Conservation (phyloP, 2,113 vertebrate species). For the Eptesicus fuscus region DNA sequence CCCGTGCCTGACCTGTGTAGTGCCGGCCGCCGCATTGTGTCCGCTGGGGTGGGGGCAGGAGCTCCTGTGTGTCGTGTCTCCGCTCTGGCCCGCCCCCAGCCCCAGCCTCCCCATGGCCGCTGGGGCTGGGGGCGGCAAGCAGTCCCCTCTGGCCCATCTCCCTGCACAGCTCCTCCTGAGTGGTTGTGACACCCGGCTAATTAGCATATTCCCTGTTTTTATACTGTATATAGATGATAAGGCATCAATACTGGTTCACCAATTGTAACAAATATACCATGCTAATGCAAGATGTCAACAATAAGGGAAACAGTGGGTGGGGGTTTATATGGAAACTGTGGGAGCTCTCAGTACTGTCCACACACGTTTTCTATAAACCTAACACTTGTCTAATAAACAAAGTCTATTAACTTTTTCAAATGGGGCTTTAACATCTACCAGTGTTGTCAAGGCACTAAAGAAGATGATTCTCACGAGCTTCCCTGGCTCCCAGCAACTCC, state of each 20-base stretch:
- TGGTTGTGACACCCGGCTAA: too few species aligned
- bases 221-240: background rate
- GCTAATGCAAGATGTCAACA: background rate
- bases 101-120: too few species aligned
- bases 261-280: background rate
- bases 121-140: too few species aligned
- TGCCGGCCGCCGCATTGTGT: too few species aligned
- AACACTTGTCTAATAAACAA: background rate
- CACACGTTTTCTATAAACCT: background rate
- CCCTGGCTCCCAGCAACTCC: background rate
- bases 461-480: fast-evolving
- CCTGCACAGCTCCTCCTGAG: too few species aligned
- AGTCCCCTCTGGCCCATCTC: too few species aligned
- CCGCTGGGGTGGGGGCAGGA: too few species aligned
- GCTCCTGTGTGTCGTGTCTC: too few species aligned
- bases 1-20: too few species aligned
- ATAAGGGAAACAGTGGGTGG: background rate
- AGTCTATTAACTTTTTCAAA: background rate
- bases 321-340: background rate
- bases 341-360: background rate
- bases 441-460: background rate
- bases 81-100: too few species aligned
- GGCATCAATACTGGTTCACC: background rate
- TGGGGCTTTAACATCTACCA: background rate
- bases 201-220: too few species aligned